phyloP scores from a whole-genome alignment of 2,888 invertebrate genomes.

The Caenorhabditis becei region DNA sequence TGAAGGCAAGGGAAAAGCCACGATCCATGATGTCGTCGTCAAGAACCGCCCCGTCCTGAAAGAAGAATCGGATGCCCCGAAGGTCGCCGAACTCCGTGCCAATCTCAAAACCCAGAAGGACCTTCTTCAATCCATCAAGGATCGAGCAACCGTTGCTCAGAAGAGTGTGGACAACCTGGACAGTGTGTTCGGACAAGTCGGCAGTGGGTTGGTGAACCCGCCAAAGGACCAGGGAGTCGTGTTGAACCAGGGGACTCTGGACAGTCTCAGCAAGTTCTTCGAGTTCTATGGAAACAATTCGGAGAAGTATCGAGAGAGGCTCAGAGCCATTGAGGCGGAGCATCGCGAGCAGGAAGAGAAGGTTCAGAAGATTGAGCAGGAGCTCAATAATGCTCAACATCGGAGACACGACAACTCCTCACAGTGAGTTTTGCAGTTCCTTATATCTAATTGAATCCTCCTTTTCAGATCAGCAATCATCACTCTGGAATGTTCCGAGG shows the following conservation, averaged over 20 bases:
- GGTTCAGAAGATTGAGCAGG: slow-evolving; percentile 15
- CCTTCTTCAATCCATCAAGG: slow-evolving; percentile 11
- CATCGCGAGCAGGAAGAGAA: slow-evolving; percentile 29
- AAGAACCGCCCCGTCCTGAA: slow-evolving; percentile 49
- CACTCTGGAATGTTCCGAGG: slow-evolving; percentile 57
- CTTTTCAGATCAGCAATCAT: slow-evolving; percentile 62
- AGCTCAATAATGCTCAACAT: slow-evolving; percentile 6
- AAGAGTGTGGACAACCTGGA: slow-evolving; percentile 38
- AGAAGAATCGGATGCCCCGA: slow-evolving; percentile 65
- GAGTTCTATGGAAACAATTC: slow-evolving; percentile 63
- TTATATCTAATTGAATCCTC: background rate
- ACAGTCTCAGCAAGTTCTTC: slow-evolving; percentile 68
- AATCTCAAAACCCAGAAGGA: slow-evolving; percentile 22
- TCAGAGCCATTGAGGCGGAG: slow-evolving; percentile 13
- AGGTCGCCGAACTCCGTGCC: slow-evolving; percentile 27
- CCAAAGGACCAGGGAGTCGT: slow-evolving; percentile 35
- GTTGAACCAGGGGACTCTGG: slow-evolving; percentile 59
- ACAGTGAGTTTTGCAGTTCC: slow-evolving; percentile 4
- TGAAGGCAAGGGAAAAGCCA: slow-evolving; percentile 71
- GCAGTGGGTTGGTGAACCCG: slow-evolving; percentile 49
- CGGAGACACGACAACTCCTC: background rate
- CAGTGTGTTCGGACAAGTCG: slow-evolving; percentile 32
- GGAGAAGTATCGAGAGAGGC: slow-evolving; percentile 31
- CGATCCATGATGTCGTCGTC: slow-evolving; percentile 74
- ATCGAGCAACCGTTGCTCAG: slow-evolving; percentile 8